Conservation (phyloP, 2,113 vertebrate species). For the Coptodon bakossiorum region DNA sequence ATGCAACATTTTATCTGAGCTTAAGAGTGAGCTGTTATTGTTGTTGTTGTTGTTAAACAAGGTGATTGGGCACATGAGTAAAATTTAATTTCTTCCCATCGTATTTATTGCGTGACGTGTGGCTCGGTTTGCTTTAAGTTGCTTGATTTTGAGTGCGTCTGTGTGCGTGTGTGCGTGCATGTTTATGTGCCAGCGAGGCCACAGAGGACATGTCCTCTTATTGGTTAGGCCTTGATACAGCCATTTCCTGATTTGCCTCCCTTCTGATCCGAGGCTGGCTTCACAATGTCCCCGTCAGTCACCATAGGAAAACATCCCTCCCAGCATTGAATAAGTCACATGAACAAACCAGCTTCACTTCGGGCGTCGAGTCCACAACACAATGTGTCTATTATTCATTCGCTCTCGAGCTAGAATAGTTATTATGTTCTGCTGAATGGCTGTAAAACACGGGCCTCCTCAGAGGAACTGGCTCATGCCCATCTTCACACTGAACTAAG, state of each 20-base stretch:
- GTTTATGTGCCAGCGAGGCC: neutral
- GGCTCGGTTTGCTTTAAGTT: conserved; percentile 12
- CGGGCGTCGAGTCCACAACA: neutral
- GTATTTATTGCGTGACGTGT: conserved; percentile 51
- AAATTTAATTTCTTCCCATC: conserved; percentile 6
- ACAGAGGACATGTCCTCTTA: conserved; percentile 24
- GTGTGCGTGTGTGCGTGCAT: neutral
- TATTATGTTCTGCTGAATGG: conserved; percentile 39
- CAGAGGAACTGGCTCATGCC: neutral
- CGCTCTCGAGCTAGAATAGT: conserved; percentile 20
- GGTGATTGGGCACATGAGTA: neutral
- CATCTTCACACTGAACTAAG: conserved; percentile 4
- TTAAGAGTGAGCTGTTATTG: neutral
- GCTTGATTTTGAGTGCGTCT: neutral
- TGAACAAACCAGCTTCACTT: conserved; percentile 30
- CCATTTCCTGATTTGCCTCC: conserved; percentile 16
- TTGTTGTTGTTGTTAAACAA: neutral
- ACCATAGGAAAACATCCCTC: conserved; percentile 16
- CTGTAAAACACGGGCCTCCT: conserved; percentile 15
- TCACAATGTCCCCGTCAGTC: conserved; percentile 21
- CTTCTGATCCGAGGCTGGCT: conserved; percentile 4
- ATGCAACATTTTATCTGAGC: neutral
- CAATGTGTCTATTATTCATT: conserved; percentile 41
- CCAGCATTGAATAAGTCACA: conserved; percentile 35
- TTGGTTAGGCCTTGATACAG: neutral